A percentile compares a stretch with the other conserved stretches of the same genome.
phyloP scores from a whole-genome alignment of 2,888 invertebrate species.

The Schizaphis graminum region DNA sequence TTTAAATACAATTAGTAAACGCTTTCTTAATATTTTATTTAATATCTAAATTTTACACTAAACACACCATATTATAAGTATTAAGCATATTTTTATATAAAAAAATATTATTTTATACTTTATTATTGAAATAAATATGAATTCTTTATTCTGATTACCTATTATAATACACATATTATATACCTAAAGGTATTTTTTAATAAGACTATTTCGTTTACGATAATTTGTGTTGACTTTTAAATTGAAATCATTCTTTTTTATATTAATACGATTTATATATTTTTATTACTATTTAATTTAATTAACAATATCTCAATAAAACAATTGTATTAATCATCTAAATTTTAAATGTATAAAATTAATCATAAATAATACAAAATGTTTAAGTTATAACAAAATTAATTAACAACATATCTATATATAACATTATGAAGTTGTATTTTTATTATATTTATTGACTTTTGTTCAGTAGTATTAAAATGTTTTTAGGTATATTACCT shows the following conservation, averaged over 20 bases:
- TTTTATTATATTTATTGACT: background rate
- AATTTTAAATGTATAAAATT: background rate
- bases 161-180: background rate
- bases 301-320: background rate
- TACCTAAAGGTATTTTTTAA: background rate
- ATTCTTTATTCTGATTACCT: background rate
- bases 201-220: background rate
- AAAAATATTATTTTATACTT: background rate
- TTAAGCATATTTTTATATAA: background rate
- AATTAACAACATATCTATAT: background rate
- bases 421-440: background rate
- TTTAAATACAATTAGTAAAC: background rate
- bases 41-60: background rate
- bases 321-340: background rate
- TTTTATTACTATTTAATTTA: background rate
- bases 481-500: background rate
- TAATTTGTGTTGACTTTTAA: background rate
- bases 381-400: background rate
- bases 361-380: background rate
- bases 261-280: background rate
- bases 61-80: background rate
- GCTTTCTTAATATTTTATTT: background rate
- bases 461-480: background rate
- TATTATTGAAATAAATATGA: background rate
- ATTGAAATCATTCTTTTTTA: background rate